Percentiles rank a stretch among this genome's conserved stretches.
These are phyloP conservation scores for Chalcosyrphus nemorum DNA, from an alignment of 2,888 invertebrate genomes.

Conservation along the genomic window DNA sequence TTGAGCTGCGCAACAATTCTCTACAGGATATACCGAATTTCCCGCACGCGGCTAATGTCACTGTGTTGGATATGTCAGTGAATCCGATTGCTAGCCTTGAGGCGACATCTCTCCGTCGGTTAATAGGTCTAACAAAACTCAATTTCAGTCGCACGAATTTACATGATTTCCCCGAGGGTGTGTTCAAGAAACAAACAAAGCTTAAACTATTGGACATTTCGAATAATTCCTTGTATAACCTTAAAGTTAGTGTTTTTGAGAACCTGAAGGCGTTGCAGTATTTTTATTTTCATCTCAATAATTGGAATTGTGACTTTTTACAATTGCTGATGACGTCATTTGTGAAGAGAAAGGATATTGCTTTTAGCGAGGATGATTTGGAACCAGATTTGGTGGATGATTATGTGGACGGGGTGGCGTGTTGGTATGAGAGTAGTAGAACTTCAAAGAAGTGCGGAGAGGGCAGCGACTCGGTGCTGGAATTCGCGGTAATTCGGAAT, in stretches of 20 bases:
- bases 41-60: conserved; percentile 78
- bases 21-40: conserved; percentile 79
- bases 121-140: conserved; percentile 76
- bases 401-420: conserved; percentile 80
- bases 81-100: conserved; percentile 79
- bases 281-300: conserved; percentile 80
- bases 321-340: conserved; percentile 80
- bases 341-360: conserved; percentile 79
- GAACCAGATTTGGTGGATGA: conserved; percentile 80
- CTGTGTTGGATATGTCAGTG: conserved; percentile 77
- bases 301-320: conserved; percentile 80
- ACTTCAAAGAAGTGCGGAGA: conserved; percentile 77
- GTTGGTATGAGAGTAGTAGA: conserved; percentile 80
- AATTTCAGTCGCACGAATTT: conserved; percentile 78
- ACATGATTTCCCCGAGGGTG: conserved; percentile 78
- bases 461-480: conserved; percentile 73
- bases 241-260: conserved; percentile 79
- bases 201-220: conserved; percentile 79
- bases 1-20: conserved; percentile 80
- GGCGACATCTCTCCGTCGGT: conserved; percentile 78
- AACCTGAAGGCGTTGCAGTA: conserved; percentile 79
- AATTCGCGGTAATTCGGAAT: conserved; percentile 79
- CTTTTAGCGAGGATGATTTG: conserved; percentile 79
- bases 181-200: conserved; percentile 79
- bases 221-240: conserved; percentile 77